phyloP scores from a whole-genome alignment of 2,888 invertebrate genomes.

The Caenorhabditis zanzibari region DNA sequence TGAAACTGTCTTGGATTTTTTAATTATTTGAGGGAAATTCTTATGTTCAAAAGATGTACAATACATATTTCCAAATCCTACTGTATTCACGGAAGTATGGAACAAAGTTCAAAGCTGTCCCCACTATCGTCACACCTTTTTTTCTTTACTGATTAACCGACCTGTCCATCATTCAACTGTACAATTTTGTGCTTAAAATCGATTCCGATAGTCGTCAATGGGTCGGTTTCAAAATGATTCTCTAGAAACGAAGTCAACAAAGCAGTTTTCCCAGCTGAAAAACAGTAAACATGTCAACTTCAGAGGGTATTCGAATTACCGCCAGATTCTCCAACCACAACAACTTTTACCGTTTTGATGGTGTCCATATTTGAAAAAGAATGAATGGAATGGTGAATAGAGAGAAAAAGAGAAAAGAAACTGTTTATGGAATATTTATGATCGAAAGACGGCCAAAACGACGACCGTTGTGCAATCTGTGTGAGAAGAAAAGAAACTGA shows the following conservation, averaged over 20 bases:
- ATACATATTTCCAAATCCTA: too few relatives aligned
- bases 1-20: conserved; percentile 41
- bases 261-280: conserved; percentile 73
- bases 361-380: conserved; percentile 48
- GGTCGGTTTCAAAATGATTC: conserved; percentile 69
- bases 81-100: too few relatives aligned
- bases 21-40: too few relatives aligned
- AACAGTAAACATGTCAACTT: background rate
- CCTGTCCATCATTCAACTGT: conserved; percentile 67
- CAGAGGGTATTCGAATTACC: conserved; percentile 20
- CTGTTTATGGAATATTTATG: conserved; percentile 54
- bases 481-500: conserved; percentile 28
- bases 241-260: conserved; percentile 69
- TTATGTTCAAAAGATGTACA: too few relatives aligned
- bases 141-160: conserved; percentile 32
- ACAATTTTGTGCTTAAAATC: conserved; percentile 74
- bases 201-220: conserved; percentile 72
- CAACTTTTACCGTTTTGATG: conserved; percentile 70
- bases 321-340: conserved; percentile 72
- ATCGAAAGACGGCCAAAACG: conserved; percentile 4
- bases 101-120: background rate
- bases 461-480: conserved; percentile 44
- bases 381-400: conserved; percentile 8
- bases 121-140: background rate
- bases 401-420: conserved; percentile 25